Base-by-base conservation (phyloP, 2,888 invertebrate species). In the Lutraria lutraria region DNA sequence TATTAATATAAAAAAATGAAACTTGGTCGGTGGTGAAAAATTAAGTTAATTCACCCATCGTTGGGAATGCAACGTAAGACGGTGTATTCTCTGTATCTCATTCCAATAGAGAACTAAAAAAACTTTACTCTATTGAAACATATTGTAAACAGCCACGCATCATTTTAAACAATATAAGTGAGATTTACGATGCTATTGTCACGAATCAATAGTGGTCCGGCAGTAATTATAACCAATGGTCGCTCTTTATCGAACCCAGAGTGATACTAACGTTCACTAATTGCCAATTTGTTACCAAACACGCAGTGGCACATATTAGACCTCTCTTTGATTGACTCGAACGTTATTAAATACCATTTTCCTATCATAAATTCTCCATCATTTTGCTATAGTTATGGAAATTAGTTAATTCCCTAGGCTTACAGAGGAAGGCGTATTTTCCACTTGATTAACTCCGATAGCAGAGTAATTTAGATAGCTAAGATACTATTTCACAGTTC, bases 361-460 rank as follows among this genome's bases (percentile, higher is more conserved):
- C 81, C 25, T 52, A 68, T 72, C 29, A 85, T 85, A 56, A 85
- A 85, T 52, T 31, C 68, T 84, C 84, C 52, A 72, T 84, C 60
- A 76, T 56, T 76, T 83, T 52, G 68, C 63, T 52, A 72, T 72
- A 53, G 76, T 76, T 54, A 84, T 80, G 80, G 80, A 85, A 56
- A 81, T 53, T 54, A 76, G 52, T 16, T n/a, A 85, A 86, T 86
- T 86, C 86, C 86, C 86, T 13, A 21, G 76, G 60, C 60, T 85
- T 56, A 85, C 60, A 0, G 54, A 80, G 85, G 56, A 85, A 80
- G 56, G 54, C 19, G 34, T 25, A 60, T 88, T 80, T 88, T 88
- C 87, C 60, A 79, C 34, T 84, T 88, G 87, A 88, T 88, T 88
- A 83, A 79, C 79, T 53, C 21, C 21, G 60, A 43, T 21, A 43